phyloP scores from a whole-genome alignment of 1,140 invertebrate species.

The Stegodyphus mimosarum region DNA sequence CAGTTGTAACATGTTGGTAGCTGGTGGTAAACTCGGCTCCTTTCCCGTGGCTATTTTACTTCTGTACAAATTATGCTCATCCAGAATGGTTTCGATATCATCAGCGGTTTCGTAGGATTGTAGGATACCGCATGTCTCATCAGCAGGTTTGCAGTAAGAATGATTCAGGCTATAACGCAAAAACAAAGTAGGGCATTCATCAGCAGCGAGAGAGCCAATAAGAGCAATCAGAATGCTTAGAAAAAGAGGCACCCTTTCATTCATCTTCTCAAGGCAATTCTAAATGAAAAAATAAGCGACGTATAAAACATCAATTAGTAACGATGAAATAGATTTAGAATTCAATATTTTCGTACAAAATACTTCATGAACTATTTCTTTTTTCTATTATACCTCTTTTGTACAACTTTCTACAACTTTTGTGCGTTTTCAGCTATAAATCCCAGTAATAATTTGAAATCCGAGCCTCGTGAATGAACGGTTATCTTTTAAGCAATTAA shows the following conservation, averaged over 20 bases:
- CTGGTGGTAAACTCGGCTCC: constrained; percentile 43
- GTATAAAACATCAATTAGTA: too few relatives aligned
- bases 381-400: too few relatives aligned
- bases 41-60: constrained; percentile 60
- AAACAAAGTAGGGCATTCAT: constrained; percentile 15
- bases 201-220: not conserved
- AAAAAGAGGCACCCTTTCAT: not conserved
- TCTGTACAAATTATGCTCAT: constrained; percentile 61
- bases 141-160: constrained; percentile 18
- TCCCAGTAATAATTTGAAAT: too few relatives aligned
- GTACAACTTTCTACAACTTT: too few relatives aligned
- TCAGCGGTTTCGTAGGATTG: not conserved
- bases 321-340: too few relatives aligned
- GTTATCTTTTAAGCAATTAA: too few relatives aligned
- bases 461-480: too few relatives aligned
- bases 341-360: too few relatives aligned
- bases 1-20: constrained; percentile 61
- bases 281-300: too few relatives aligned
- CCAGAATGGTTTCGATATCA: constrained; percentile 8
- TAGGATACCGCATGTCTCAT: constrained; percentile 28
- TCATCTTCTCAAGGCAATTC: not conserved
- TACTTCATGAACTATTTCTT: too few relatives aligned
- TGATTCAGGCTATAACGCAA: constrained; percentile 3
- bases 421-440: too few relatives aligned
- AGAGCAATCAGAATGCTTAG: not conserved